A percentile compares a stretch with the other conserved stretches of the same genome.
Evolutionary conservation across 2,113 vertebrate species (phyloP).

Genomic region (Porphyrio hochstetteri): DNA sequence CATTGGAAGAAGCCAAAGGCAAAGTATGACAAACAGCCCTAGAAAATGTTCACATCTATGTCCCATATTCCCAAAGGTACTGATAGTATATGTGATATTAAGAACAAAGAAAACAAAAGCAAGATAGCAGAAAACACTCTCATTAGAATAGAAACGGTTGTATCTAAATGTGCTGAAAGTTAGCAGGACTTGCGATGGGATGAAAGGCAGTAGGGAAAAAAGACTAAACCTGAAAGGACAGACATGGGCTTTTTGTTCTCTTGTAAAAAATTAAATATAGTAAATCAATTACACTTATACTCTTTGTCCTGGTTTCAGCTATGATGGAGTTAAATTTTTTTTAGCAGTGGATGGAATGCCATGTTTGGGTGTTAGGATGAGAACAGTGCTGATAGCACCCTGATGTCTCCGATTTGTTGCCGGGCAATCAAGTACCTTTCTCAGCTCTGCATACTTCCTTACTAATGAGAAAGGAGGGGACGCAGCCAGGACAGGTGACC

Average conservation of each 20-base stretch:
- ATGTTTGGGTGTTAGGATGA: too few species aligned
- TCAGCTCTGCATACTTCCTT: too few species aligned
- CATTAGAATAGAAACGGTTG: neutral
- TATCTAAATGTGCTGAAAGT: neutral
- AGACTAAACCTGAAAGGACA: neutral
- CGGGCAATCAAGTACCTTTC: too few species aligned
- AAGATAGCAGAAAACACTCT: neutral
- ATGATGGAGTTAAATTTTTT: too few species aligned
- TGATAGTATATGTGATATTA: neutral
- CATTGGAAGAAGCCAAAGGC: neutral
- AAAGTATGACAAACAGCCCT: neutral
- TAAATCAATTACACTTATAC: neutral
- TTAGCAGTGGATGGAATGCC: too few species aligned
- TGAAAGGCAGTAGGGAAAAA: neutral
- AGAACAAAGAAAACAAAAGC: neutral
- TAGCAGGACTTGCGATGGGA: neutral
- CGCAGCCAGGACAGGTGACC: too few species aligned
- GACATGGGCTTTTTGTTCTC: neutral
- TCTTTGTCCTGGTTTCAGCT: too few species aligned
- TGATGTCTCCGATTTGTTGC: too few species aligned
- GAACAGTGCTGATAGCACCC: too few species aligned
- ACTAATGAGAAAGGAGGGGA: too few species aligned
- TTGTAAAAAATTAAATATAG: neutral
- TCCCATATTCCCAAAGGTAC: neutral
- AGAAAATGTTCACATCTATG: neutral